phyloP scores from a whole-genome alignment of 1,140 invertebrate species.

The Megalopta genalis region DNA sequence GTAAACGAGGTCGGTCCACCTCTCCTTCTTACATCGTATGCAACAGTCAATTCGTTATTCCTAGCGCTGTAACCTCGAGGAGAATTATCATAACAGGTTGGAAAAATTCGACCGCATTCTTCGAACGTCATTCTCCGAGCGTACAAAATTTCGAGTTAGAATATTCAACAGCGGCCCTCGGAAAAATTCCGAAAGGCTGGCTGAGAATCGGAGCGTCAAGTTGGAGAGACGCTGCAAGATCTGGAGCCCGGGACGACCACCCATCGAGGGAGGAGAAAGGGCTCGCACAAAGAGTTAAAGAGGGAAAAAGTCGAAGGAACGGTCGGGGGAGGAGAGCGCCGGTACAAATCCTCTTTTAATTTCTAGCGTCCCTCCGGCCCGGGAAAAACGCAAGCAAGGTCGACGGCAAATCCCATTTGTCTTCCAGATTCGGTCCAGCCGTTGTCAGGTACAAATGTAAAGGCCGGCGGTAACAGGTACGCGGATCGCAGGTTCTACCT shows the following conservation, averaged over 20 bases:
- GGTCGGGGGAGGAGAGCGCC: constrained; percentile 10
- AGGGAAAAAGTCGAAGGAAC: background rate
- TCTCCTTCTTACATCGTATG: too few species aligned
- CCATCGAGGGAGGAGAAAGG: background rate
- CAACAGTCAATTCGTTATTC: too few species aligned
- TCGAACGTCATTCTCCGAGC: too few species aligned
- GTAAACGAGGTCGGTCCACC: too few species aligned
- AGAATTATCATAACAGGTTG: too few species aligned
- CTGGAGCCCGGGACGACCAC: constrained; percentile 25
- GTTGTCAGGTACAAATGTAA: constrained; percentile 59
- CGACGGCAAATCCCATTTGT: constrained; percentile 53
- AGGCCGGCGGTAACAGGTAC: constrained; percentile 47
- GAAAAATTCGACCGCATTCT: too few species aligned
- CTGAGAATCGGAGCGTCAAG: too few species aligned
- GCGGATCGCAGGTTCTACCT: constrained; percentile 53
- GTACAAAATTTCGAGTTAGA: too few species aligned
- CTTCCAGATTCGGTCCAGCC: constrained; percentile 56
- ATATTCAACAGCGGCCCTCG: too few species aligned
- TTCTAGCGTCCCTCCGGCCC: constrained; percentile 40
- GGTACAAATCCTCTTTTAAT: constrained; percentile 61
- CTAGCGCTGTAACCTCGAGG: too few species aligned
- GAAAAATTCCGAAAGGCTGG: too few species aligned
- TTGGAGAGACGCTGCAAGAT: background rate
- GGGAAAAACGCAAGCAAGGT: constrained; percentile 47
- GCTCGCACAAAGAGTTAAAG: background rate